Evolutionary conservation across 2,797 vertebrate species (phyloP).

Genomic region (Micrastur ruficollis): DNA sequence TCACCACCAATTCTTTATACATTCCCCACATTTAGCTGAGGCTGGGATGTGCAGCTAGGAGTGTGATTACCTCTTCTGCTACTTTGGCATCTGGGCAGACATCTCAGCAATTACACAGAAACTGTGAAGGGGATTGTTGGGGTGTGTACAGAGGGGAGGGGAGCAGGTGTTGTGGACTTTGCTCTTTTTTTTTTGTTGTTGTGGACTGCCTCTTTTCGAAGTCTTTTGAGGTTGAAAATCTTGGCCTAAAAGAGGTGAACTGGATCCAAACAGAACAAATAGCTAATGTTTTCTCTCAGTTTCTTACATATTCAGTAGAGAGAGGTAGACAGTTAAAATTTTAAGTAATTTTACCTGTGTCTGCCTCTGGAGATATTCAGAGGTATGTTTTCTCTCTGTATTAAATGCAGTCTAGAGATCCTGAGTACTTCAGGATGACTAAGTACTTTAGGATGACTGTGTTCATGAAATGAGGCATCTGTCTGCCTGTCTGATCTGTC

Average conservation of each 20-base stretch:
- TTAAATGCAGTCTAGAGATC: not conserved
- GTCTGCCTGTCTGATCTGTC: not conserved
- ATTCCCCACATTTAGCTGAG: not conserved
- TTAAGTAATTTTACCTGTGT: not conserved
- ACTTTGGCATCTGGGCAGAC: not conserved
- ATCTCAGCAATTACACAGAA: not conserved
- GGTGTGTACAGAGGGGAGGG: not conserved
- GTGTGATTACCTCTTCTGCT: not conserved
- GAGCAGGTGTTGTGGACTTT: not conserved
- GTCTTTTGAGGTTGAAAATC: not conserved
- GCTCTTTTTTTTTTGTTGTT: too few species aligned
- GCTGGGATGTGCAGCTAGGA: not conserved
- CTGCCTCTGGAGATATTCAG: not conserved
- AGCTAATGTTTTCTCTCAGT: not conserved
- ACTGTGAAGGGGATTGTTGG: rapidly evolving
- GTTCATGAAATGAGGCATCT: not conserved
- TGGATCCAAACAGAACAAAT: not conserved
- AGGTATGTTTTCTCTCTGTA: not conserved
- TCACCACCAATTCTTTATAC: not conserved
- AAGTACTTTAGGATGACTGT: not conserved
- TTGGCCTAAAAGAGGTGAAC: not conserved
- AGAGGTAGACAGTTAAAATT: not conserved
- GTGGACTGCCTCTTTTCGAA: not conserved
- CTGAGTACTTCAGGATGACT: not conserved
- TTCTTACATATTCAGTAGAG: not conserved